Evolutionary conservation across 2,797 vertebrate genomes (phyloP).

Genomic region (Peromyscus aztecus): DNA sequence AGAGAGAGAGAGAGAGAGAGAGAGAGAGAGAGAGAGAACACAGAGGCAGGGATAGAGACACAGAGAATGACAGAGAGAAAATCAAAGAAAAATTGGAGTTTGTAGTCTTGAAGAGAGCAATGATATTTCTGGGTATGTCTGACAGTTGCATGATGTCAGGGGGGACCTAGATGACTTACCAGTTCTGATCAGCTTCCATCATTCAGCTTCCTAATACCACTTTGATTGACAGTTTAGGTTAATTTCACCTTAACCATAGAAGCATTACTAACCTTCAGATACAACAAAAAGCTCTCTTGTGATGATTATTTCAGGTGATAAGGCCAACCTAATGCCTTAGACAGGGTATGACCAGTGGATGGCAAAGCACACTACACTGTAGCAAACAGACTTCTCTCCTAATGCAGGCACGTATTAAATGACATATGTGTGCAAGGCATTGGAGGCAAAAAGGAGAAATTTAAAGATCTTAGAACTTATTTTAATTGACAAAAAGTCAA

Average conservation of each 20-base stretch:
- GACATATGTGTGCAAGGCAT: neutral
- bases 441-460: neutral
- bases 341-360: neutral
- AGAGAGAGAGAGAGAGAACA: neutral
- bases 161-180: neutral
- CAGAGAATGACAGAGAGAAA: neutral
- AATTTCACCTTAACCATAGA: neutral
- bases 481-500: neutral
- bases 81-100: neutral
- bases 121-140: neutral
- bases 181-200: neutral
- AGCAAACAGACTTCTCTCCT: neutral
- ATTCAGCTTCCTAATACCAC: neutral
- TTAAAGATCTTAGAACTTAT: neutral
- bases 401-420: neutral
- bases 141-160: neutral
- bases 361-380: neutral
- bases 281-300: neutral
- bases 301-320: neutral
- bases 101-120: neutral
- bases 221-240: neutral
- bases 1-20: neutral
- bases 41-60: neutral
- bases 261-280: neutral
- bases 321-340: neutral